Base-by-base conservation (phyloP, 2,113 vertebrate species). In the Canis aureus region DNA sequence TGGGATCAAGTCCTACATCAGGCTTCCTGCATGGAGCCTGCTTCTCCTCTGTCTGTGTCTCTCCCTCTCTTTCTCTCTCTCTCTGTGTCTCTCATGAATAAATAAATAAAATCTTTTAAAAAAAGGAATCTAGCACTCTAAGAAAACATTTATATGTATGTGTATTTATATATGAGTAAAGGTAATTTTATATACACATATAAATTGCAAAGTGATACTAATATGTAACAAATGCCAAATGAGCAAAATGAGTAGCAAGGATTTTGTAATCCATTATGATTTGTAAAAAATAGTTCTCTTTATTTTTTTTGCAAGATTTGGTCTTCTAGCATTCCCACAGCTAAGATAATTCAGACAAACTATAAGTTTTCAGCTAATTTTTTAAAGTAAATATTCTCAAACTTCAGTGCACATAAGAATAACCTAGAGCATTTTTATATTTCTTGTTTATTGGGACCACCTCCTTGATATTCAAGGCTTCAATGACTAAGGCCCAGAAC, bases 231-330 rank as follows among this genome's bases (percentile, higher is more conserved):
- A 87, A 80, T 76, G 10, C 11, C 76, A 86, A 97, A 25, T 64
- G 49, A 87, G 20, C 59, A 93, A 86, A 92, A 78, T 57, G 27
- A 12, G 29, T 16, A 91, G 10, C 62, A 88, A 80, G 51, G 4
- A 69, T 94, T 92, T 95, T 94, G 57, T 93, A 89, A 60, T 17
- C 17, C 4, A 1, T 35, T 92, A 91, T 25, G 11, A 90, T 35
- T 62, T 94, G 78, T 66, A 5, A n/a, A 59, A 96, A 73, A n/a
- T 22, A 17, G 20, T 13, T 49, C 49, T n/a, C 4, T 82, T 32
- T 89, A 11, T 87, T 91, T 90, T 57, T 15, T 74, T 25, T 43
- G 51, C 16, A 94, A 76, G 53, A 49, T 43, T 59, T 91, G 20
- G 66, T 92, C 15, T 87, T 23, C 35, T 20, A 35, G 12, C 53